These are phyloP conservation scores for Eubucco bourcierii DNA, from an alignment of 2,113 vertebrate species.

Conservation along the genomic window DNA sequence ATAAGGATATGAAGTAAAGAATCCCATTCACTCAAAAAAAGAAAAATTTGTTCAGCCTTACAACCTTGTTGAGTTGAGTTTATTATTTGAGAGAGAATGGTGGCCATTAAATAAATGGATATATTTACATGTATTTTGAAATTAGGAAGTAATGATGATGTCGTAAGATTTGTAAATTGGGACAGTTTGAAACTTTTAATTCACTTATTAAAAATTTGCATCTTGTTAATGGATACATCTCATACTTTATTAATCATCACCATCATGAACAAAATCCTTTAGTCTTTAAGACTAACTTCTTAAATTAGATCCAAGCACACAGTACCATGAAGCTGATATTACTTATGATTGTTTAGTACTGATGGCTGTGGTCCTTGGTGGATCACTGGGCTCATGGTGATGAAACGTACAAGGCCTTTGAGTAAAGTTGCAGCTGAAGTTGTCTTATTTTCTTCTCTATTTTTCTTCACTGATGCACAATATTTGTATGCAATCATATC, in stretches of 20 bases:
- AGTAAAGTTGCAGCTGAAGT: background rate
- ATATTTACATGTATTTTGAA: fast-evolving
- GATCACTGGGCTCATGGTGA: background rate
- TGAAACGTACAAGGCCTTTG: background rate
- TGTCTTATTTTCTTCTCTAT: background rate
- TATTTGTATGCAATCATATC: background rate
- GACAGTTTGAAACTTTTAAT: background rate
- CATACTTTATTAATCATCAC: background rate
- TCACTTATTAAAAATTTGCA: background rate
- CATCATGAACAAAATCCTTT: background rate
- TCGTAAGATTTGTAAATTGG: background rate
- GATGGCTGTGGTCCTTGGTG: background rate
- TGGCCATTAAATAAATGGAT: background rate
- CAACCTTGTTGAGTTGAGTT: background rate
- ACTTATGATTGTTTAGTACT: background rate
- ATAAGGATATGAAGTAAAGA: background rate
- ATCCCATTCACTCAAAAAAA: background rate
- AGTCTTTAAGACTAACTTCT: background rate
- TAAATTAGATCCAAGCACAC: background rate
- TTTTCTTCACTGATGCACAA: background rate
- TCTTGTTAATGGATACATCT: background rate
- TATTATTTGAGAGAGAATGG: background rate
- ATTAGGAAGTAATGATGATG: background rate
- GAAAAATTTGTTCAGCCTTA: background rate
- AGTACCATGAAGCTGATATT: background rate